Conservation (phyloP, 2,888 invertebrate genomes). For the Imbricaverruca yamaguchii region DNA sequence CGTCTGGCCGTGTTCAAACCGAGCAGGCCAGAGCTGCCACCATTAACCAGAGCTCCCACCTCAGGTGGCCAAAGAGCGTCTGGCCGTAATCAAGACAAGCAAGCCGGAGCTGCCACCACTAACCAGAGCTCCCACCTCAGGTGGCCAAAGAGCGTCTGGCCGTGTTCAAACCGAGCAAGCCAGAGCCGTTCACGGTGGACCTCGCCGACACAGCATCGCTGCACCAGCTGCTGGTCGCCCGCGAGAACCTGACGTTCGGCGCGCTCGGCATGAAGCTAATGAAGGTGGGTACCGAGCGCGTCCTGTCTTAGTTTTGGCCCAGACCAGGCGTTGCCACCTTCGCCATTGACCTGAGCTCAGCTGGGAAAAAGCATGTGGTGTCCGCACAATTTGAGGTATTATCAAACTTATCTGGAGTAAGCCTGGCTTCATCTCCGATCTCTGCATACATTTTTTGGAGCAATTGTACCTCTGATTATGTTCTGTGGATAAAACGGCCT, state of each 20-base stretch:
- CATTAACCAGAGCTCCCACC: no score
- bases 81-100: conserved; percentile 27
- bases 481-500: no score
- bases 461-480: no score
- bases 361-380: no score
- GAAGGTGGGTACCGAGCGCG: conserved; percentile 1
- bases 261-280: conserved; percentile 31
- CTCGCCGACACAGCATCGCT: conserved; percentile 13
- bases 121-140: conserved; percentile 30
- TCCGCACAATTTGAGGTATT: no score
- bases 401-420: no score
- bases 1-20: conserved; percentile 32
- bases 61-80: conserved; percentile 35
- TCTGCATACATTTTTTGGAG: no score
- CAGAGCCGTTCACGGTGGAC: conserved; percentile 18
- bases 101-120: no score
- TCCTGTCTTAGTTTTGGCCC: no score
- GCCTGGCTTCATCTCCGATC: no score
- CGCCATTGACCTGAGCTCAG: no score
- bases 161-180: conserved; percentile 29
- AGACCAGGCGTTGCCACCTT: no score
- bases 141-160: conserved; percentile 35
- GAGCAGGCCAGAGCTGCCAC: conserved; percentile 23
- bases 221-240: conserved; percentile 23
- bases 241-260: conserved; percentile 26